Base-by-base conservation (phyloP, 2,888 invertebrate species). In the Agriotes lineatus region DNA sequence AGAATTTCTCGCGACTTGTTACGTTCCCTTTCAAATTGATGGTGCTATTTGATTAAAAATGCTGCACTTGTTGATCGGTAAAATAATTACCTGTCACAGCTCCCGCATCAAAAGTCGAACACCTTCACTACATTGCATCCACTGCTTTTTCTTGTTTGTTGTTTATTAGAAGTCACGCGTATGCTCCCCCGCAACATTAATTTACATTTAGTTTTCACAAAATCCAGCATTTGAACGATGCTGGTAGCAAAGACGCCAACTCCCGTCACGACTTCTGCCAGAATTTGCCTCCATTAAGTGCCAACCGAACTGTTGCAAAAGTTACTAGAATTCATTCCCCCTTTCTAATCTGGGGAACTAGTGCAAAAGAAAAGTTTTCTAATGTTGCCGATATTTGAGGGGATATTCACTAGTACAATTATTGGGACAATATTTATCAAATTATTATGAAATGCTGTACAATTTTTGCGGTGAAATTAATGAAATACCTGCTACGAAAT, bases 41-140 rank as follows among this genome's bases (percentile, higher is more conserved):
- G 18, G 14, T 33, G 20, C 18, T 18, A 20, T 14, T 14, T 10
- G 30, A 37, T 19, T 33, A 12, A 7, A 30, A 56, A 35, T 71
- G 48, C 48, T n/a, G 22, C 52, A 74, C 75, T 75, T 75, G 74
- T 74, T 74, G 75, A 75, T 72, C 54, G 45, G 37, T 48, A 37
- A 54, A 60, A 37, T 54, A 52, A 33, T 57, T 64, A 57, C 45
- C 57, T 62, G 52, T 52, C 25, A 30, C 9, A 39, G 52, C 14
- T 20, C 16, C 10, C 3, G 16, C 2, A 48, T 48, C 25, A 44
- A 39, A 60, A 60, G 60, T 60, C n/a, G 48, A 39, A 14, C 39
- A 50, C 39, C 37, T 48, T 20, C 39, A 37, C 22, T 25, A 37
- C 50, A 22, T 45, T 12, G 18, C 45, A 33, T 14, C 25, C n/a